Evolutionary conservation across 2,113 vertebrate genomes (phyloP).

Genomic region (Anarrhichthys ocellatus): DNA sequence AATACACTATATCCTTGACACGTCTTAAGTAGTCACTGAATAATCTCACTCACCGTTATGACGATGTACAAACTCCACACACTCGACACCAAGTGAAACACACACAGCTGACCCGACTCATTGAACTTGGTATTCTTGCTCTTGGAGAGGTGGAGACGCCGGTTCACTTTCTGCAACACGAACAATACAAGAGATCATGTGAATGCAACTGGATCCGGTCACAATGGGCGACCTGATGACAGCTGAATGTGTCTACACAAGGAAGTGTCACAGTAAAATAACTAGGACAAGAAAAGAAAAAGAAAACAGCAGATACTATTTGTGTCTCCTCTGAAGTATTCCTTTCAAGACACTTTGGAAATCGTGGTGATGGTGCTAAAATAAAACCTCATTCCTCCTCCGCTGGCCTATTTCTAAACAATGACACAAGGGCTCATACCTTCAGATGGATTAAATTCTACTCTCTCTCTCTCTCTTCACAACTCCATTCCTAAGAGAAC

Average conservation of each 20-base stretch:
- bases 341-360: conserved; percentile 48
- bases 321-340: conserved; percentile 32
- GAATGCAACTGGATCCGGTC: conserved; percentile 5
- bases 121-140: conserved; percentile 99
- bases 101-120: conserved; percentile 95
- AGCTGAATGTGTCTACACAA: conserved; percentile 18
- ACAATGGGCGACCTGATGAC: background rate
- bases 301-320: conserved; percentile 43
- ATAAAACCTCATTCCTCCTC: conserved; percentile 48
- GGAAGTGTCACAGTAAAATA: conserved; percentile 39
- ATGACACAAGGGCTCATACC: conserved; percentile 20
- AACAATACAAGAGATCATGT: conserved; percentile 33
- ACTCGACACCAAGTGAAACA: conserved; percentile 93
- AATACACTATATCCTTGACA: background rate
- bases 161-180: conserved; percentile 91
- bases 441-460: conserved; percentile 30
- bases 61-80: conserved; percentile 93
- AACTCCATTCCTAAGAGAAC: background rate
- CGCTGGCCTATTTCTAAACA: conserved; percentile 58
- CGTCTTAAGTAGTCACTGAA: background rate
- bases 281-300: background rate
- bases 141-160: conserved; percentile 97
- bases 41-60: conserved; percentile 85
- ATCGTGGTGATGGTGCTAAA: conserved; percentile 29
- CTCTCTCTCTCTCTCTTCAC: background rate